Percentiles rank a stretch among this genome's conserved stretches.
Evolutionary conservation across 2,113 vertebrate genomes (phyloP).

Genomic region (Pipa parva): DNA sequence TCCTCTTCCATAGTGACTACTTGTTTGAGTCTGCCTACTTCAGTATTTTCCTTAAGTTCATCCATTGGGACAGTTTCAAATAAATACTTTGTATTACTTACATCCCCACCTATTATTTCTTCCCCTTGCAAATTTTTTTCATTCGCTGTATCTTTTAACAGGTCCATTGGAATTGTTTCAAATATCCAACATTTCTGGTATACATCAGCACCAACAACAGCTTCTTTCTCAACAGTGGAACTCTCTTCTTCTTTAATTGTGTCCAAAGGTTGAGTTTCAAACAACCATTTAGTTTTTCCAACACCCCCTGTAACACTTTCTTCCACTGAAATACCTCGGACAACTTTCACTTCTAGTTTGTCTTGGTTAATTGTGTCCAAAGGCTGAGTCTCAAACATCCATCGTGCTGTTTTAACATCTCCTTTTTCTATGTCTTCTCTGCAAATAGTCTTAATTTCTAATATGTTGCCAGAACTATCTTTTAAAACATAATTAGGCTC

Average conservation of each 20-base stretch:
- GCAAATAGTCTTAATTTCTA: constrained; percentile 75
- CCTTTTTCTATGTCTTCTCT: constrained; percentile 76
- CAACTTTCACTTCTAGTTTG: constrained; percentile 64
- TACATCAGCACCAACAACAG: constrained; percentile 72
- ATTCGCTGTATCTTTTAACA: constrained; percentile 72
- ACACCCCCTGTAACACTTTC: constrained; percentile 68
- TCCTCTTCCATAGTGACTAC: constrained; percentile 69
- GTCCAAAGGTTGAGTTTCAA: constrained; percentile 76
- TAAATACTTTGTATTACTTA: constrained; percentile 74
- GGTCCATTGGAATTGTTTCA: constrained; percentile 82
- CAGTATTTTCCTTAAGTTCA: constrained; percentile 69
- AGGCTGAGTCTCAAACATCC: constrained; percentile 78
- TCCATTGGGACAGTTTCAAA: constrained; percentile 80
- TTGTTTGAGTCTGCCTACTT: constrained; percentile 77
- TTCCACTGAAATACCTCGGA: constrained; percentile 74
- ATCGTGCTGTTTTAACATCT: constrained; percentile 71
- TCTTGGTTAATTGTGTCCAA: constrained; percentile 68
- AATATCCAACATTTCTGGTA: constrained; percentile 83
- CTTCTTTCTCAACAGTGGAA: constrained; percentile 61
- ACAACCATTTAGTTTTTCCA: constrained; percentile 75
- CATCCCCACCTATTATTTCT: constrained; percentile 77
- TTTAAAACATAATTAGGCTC: constrained; percentile 75
- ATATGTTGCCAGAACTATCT: constrained; percentile 71
- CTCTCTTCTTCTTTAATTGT: constrained; percentile 70
- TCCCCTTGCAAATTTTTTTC: constrained; percentile 54